Evolutionary conservation across 2,113 vertebrate species (phyloP).

Genomic region (Colaptes auratus): DNA sequence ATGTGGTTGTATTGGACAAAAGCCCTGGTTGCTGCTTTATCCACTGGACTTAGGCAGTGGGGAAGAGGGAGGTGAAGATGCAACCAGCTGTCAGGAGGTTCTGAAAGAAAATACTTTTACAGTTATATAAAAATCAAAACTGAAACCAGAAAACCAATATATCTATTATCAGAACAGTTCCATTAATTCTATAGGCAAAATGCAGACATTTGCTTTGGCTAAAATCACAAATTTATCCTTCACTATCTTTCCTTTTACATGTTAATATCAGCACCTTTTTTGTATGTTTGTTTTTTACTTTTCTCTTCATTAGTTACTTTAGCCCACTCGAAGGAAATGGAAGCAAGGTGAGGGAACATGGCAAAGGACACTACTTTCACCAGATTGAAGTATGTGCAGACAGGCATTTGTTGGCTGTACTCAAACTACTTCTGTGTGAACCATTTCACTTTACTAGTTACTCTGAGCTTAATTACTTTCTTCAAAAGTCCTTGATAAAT

Average conservation of each 20-base stretch:
- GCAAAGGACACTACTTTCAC: not conserved
- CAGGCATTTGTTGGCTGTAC: not conserved
- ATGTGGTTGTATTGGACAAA: not conserved
- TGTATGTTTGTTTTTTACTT: not conserved
- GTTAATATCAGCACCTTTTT: not conserved
- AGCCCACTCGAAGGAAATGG: not conserved
- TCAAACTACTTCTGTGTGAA: not conserved
- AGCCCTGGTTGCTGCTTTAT: not conserved
- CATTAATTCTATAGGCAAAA: not conserved
- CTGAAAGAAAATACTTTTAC: not conserved
- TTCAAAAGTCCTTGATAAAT: not conserved
- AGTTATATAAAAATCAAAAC: not conserved
- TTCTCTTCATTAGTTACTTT: not conserved
- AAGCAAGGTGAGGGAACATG: not conserved
- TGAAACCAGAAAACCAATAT: not conserved
- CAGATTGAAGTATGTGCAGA: not conserved
- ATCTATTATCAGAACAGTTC: not conserved
- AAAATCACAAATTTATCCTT: not conserved
- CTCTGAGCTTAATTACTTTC: not conserved
- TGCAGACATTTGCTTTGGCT: not conserved
- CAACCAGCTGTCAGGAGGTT: not conserved
- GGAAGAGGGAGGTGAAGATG: not conserved
- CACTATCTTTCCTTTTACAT: not conserved
- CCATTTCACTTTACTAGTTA: accelerated
- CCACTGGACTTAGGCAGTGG: accelerated